phyloP scores from a whole-genome alignment of 2,113 vertebrate species.

The Pomatostomus ruficeps region DNA sequence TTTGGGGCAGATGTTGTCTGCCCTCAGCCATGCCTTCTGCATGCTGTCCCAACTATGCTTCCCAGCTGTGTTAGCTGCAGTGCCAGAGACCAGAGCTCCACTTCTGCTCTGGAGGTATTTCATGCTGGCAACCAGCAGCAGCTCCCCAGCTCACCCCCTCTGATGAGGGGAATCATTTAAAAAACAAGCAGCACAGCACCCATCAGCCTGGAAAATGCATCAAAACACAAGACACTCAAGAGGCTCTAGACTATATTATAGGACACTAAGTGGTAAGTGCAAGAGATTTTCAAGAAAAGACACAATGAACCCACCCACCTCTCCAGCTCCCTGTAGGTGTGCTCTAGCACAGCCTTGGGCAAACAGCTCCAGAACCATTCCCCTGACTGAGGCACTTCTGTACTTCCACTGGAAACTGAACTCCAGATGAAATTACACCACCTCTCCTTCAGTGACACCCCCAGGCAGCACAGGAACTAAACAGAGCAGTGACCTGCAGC shows the following conservation, averaged over 20 bases:
- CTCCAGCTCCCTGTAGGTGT: background rate
- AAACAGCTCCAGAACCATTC: background rate
- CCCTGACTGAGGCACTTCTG: background rate
- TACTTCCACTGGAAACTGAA: background rate
- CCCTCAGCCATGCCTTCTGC: background rate
- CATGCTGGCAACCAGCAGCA: background rate
- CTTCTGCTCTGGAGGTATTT: background rate
- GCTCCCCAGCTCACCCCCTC: too few species aligned
- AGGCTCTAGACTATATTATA: background rate
- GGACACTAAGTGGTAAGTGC: too few species aligned
- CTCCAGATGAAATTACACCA: background rate
- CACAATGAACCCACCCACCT: background rate
- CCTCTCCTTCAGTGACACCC: background rate
- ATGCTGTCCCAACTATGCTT: background rate
- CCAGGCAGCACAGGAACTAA: background rate
- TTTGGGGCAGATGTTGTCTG: background rate
- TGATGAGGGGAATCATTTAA: background rate
- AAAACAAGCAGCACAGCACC: background rate
- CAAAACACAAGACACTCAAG: background rate
- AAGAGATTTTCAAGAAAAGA: background rate
- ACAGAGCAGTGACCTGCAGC: background rate
- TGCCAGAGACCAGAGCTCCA: background rate
- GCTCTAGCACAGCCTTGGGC: rapidly evolving
- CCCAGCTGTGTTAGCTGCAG: background rate
- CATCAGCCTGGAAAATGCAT: background rate